These are phyloP conservation scores for Drosophila peninsularis DNA, from an alignment of 2,888 invertebrate species.

Conservation along the genomic window DNA sequence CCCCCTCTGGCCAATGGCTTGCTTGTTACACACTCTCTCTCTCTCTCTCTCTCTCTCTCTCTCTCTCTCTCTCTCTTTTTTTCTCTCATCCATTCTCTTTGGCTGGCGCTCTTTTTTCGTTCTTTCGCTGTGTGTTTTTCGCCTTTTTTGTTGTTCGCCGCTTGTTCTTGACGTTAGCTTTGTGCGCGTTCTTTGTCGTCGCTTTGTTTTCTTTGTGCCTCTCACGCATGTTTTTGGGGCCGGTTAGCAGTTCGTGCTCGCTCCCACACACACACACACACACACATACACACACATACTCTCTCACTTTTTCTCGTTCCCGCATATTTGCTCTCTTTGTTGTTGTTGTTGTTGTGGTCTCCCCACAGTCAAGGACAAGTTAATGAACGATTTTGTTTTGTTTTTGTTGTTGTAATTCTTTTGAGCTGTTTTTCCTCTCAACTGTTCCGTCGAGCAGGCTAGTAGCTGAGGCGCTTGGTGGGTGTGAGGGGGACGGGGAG, in stretches of 20 bases:
- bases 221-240: conserved; percentile 72
- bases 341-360: conserved; percentile 43
- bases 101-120: conserved; percentile 22
- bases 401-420: conserved; percentile 32
- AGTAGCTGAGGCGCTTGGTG: not conserved
- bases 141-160: conserved; percentile 38
- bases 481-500: not conserved
- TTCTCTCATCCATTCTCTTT: conserved; percentile 19
- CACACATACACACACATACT: not conserved
- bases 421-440: conserved; percentile 43
- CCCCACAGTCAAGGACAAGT: conserved; percentile 78
- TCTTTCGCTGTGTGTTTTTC: conserved; percentile 47
- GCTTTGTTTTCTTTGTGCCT: conserved; percentile 33
- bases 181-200: conserved; percentile 45
- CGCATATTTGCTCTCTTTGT: conserved; percentile 19
- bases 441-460: conserved; percentile 1
- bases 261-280: conserved; percentile 14
- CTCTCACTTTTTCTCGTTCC: not conserved
- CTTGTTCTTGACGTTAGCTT: conserved; percentile 39
- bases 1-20: conserved; percentile 19
- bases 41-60: conserved; percentile 1
- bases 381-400: conserved; percentile 73
- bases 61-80: conserved; percentile 20
- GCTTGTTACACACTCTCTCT: conserved; percentile 1
- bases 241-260: conserved; percentile 54